Percentiles rank a stretch among this genome's conserved stretches.
phyloP scores from a whole-genome alignment of 1,140 invertebrate genomes.

The Solenopsis invicta region DNA sequence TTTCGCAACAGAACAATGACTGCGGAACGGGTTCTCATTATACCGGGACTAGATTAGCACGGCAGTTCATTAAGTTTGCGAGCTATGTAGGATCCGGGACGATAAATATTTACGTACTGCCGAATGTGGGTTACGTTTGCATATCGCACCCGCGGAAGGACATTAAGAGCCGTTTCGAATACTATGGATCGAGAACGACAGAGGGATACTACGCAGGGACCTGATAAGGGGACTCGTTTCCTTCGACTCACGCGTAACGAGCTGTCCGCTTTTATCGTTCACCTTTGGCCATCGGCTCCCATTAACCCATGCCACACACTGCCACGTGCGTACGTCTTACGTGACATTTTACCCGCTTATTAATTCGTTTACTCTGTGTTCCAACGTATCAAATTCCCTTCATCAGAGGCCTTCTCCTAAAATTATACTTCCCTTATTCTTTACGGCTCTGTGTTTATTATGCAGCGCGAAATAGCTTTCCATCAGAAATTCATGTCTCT shows the following conservation, averaged over 20 bases:
- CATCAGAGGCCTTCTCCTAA: not conserved
- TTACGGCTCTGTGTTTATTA: not conserved
- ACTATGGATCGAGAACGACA: constrained; percentile 67
- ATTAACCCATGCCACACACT: not conserved
- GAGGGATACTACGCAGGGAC: constrained; percentile 14
- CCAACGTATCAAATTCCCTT: not conserved
- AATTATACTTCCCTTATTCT: not conserved
- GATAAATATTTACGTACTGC: constrained; percentile 74
- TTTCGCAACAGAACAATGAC: constrained; percentile 45
- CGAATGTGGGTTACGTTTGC: constrained; percentile 73
- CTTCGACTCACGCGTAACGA: constrained; percentile 46
- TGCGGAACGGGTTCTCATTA: constrained; percentile 53
- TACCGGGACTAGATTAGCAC: constrained; percentile 43
- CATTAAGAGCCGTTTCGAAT: constrained; percentile 61
- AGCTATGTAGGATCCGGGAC: constrained; percentile 43
- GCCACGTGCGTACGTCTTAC: not conserved
- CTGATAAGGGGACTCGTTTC: constrained; percentile 68
- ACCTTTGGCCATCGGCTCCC: not conserved
- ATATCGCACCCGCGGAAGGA: constrained; percentile 68
- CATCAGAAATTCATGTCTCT: not conserved
- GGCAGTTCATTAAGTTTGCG: constrained; percentile 59
- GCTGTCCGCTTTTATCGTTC: constrained; percentile 59
- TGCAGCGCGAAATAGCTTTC: not conserved
- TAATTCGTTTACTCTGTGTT: not conserved
- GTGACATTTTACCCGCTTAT: not conserved